Conservation (phyloP, 1,140 invertebrate genomes). For the Dryas iulia region DNA sequence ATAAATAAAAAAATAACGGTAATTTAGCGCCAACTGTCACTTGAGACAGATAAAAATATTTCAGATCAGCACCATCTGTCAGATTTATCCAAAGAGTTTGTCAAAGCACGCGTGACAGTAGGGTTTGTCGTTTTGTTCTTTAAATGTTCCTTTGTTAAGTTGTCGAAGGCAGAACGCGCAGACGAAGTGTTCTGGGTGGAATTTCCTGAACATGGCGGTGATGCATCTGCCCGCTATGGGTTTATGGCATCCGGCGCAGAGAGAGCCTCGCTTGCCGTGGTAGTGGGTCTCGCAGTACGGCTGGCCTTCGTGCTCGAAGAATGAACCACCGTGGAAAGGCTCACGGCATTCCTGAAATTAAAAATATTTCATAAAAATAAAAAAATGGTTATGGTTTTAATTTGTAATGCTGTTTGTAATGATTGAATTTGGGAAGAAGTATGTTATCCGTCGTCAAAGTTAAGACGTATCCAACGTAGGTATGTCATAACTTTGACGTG, state of each 20-base stretch:
- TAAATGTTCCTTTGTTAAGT: slow-evolving; percentile 98
- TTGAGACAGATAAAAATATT: background rate
- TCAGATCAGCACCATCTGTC: slow-evolving; percentile 13
- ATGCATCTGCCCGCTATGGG: slow-evolving; percentile 98
- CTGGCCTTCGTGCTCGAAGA: slow-evolving; percentile 97
- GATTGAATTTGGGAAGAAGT: background rate
- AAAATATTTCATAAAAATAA: slow-evolving; percentile 3
- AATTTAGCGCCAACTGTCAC: background rate
- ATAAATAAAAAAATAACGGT: background rate
- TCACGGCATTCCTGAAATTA: slow-evolving; percentile 92
- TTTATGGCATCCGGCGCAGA: slow-evolving; percentile 98
- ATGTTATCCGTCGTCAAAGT: background rate
- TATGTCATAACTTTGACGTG: too few species aligned
- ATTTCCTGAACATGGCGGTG: slow-evolving; percentile 99
- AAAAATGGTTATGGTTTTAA: background rate
- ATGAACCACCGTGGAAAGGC: slow-evolving; percentile 95
- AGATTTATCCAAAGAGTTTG: slow-evolving; percentile 93
- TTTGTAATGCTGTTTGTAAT: background rate
- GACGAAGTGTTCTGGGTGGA: slow-evolving; percentile 99
- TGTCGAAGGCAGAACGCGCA: slow-evolving; percentile 98
- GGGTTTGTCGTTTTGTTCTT: slow-evolving; percentile 98
- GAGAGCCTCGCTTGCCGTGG: slow-evolving; percentile 96
- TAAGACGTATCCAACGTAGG: too few species aligned
- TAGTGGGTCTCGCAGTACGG: slow-evolving; percentile 99
- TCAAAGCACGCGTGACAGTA: slow-evolving; percentile 99